A percentile compares a stretch with the other conserved stretches of the same genome.
Conservation (phyloP, 2,797 vertebrate species). For the Stomatorhinus walkeri region DNA sequence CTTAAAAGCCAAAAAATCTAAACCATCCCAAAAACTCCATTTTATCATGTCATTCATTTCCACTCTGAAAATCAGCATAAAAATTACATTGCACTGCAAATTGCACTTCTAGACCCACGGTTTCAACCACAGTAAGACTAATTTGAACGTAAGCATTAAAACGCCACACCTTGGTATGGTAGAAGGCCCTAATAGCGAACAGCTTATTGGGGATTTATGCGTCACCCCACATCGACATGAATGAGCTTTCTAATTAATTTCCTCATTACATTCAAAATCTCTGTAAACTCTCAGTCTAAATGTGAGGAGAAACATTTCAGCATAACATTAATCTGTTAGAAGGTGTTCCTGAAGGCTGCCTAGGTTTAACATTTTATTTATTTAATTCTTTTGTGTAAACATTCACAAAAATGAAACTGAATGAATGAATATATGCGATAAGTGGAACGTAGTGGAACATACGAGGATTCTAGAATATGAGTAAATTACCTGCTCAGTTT, state of each 20-base stretch:
- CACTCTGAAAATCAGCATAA: background rate
- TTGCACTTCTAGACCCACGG: background rate
- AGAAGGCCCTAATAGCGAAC: background rate
- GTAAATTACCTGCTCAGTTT: background rate
- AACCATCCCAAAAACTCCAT: background rate
- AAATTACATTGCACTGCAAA: background rate
- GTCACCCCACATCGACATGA: background rate
- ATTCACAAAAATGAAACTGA: background rate
- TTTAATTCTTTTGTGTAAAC: background rate
- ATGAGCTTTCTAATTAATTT: constrained; percentile 2
- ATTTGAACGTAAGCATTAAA: background rate
- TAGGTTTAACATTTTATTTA: background rate
- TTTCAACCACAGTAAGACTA: background rate
- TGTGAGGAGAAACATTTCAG: background rate
- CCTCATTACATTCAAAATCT: background rate
- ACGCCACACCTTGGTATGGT: background rate
- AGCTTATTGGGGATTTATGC: background rate
- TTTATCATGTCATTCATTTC: background rate
- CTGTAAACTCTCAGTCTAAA: background rate
- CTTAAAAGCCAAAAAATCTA: background rate
- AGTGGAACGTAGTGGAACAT: background rate
- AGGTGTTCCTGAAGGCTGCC: background rate
- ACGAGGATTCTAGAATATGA: background rate
- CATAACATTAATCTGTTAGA: background rate
- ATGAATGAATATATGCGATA: background rate